Evolutionary conservation across 2,797 vertebrate species (phyloP), one percentile per base, ranked within the genome.

Genomic region (Pangasius krempfi): DNA sequence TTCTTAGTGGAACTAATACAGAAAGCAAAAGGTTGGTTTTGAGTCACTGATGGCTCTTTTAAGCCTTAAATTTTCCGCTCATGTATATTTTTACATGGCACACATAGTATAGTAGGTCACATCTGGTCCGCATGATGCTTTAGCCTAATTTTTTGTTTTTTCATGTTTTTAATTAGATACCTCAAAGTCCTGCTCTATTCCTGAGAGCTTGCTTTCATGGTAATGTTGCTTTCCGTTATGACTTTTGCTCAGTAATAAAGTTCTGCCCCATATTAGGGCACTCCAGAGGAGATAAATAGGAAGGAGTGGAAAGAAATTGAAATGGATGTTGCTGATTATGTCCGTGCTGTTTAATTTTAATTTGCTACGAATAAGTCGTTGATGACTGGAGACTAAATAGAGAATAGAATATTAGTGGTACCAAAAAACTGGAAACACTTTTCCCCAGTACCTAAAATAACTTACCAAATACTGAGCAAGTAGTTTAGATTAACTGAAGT

Each of bases 151-250:
- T 84, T 16, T 27, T 25, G 44, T 16, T 33, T 40, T 22, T 50
- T 66, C 14, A 27, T 78, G 33, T 78, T 79, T 88, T 88, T 88
- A 88, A 85, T 88, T 88, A 79, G 60, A 56, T 33, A 56, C 25
- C 66, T 60, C 27, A 82, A 87, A 60, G 79, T 25, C 25, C 27
- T 62, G n/a, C 37, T 80, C 73, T 58, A 33, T 88, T 78, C 72
- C 30, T 0, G 2, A 76, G 87, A 50, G 50, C 56, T 33, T 40
- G 81, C 81, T 66, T 88, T 88, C 87, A 83, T 40, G 33, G 81
- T 84, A 62, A 52, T 50, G n/a, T 30, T 33, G 30, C 87, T 84
- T 85, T 88, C 83, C 58, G 54, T 88, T 79, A 68, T 88, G 52
- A 85, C 79, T 56, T 73, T 54, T 79, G 58, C 50, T 78, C 72